A percentile compares a stretch with the other conserved stretches of the same genome.
Evolutionary conservation across 2,113 vertebrate genomes (phyloP).

Genomic region (Heliornis fulica): DNA sequence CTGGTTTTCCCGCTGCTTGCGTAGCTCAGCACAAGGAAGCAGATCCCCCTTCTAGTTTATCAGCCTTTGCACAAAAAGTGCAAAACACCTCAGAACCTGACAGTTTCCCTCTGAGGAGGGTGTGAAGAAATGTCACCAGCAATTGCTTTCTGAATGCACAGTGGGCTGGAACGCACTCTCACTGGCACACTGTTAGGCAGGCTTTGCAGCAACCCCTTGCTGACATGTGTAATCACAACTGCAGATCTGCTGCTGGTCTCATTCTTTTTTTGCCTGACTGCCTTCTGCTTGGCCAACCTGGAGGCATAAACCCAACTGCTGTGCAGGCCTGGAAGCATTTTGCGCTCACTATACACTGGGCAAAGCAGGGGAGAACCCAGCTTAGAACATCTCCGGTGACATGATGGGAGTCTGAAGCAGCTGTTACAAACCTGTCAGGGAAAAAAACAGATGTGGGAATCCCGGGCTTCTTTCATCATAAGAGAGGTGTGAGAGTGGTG

Average conservation of each 20-base stretch:
- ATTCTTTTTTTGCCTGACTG: not conserved
- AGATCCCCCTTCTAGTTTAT: not conserved
- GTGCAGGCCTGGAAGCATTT: not conserved
- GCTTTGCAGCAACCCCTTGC: not conserved
- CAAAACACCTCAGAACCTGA: not conserved
- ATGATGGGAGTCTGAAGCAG: not conserved
- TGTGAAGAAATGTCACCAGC: not conserved
- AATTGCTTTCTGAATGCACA: not conserved
- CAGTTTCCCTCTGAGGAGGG: not conserved
- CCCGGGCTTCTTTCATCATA: not conserved
- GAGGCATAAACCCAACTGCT: not conserved
- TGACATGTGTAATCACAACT: not conserved
- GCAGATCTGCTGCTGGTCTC: not conserved
- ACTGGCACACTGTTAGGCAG: not conserved
- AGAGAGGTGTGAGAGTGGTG: not conserved
- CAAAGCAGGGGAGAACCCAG: not conserved
- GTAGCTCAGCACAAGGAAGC: not conserved
- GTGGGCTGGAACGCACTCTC: not conserved
- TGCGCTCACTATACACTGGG: rapidly evolving
- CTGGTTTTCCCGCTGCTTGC: not conserved
- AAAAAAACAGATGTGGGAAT: not conserved
- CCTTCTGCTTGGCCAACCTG: not conserved
- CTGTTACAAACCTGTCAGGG: not conserved
- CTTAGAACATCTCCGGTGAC: not conserved
- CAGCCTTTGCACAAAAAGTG: not conserved